These are phyloP conservation scores for Berghia stephanieae DNA, from an alignment of 1,140 invertebrate species.

Conservation along the genomic window DNA sequence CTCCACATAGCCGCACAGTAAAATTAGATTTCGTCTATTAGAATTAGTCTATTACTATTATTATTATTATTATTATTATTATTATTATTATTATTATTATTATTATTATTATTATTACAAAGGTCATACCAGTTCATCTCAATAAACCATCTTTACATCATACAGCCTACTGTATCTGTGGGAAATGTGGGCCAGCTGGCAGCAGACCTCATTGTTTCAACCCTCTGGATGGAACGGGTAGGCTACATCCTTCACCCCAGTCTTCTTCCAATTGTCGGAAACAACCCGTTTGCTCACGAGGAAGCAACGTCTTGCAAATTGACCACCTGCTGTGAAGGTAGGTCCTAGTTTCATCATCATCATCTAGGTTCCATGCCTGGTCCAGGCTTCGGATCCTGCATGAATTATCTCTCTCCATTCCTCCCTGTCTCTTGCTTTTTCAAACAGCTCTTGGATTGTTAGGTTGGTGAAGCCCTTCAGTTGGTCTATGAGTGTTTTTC, in stretches of 20 bases:
- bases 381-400: no score
- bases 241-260: slow-evolving; percentile 74
- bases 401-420: no score
- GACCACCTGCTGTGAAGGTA: slow-evolving; percentile 65
- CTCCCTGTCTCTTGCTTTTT: no score
- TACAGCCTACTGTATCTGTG: slow-evolving; percentile 80
- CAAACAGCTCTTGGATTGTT: no score
- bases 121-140: no score
- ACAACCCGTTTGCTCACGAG: slow-evolving; percentile 75
- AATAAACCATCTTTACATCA: no score
- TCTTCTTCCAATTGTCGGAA: slow-evolving; percentile 76
- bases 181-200: slow-evolving; percentile 84
- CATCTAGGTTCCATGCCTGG: no score
- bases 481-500: no score
- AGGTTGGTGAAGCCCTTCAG: no score
- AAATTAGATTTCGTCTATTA: background rate
- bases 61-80: background rate
- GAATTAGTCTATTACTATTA: background rate
- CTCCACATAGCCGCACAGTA: no score
- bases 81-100: background rate
- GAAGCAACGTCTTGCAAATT: slow-evolving; percentile 68
- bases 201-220: slow-evolving; percentile 78
- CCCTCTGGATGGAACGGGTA: slow-evolving; percentile 72
- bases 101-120: background rate
- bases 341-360: no score